These are phyloP conservation scores for Leptoteleia sp. DNA, from an alignment of 1,140 invertebrate species.

Conservation along the genomic window DNA sequence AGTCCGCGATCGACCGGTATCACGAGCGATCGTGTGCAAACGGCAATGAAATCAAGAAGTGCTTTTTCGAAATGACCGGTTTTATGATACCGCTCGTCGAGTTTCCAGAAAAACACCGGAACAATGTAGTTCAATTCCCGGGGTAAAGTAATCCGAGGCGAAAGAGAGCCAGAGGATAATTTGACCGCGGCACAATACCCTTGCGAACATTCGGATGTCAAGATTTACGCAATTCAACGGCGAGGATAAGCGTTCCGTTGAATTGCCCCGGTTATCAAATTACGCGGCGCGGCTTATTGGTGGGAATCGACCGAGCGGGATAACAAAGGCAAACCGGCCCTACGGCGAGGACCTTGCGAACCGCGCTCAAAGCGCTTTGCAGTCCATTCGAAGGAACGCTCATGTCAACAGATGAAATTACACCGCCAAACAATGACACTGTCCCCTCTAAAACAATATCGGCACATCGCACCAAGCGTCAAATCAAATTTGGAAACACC, in stretches of 20 bases:
- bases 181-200: slow-evolving; percentile 13
- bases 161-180: not conserved
- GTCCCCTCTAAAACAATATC: not conserved
- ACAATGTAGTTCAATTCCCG: slow-evolving; percentile 31
- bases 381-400: slow-evolving; percentile 36
- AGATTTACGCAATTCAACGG: slow-evolving; percentile 34
- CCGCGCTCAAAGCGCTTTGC: slow-evolving; percentile 19
- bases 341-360: slow-evolving; percentile 18
- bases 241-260: slow-evolving; percentile 23
- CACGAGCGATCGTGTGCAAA: slow-evolving; percentile 42
- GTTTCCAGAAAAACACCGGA: slow-evolving; percentile 23
- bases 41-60: slow-evolving; percentile 56
- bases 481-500: not conserved
- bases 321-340: slow-evolving; percentile 40
- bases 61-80: slow-evolving; percentile 41
- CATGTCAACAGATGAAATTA: slow-evolving; percentile 26
- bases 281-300: slow-evolving; percentile 44
- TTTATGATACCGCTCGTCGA: slow-evolving; percentile 29
- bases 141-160: slow-evolving; percentile 5
- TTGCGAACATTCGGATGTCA: slow-evolving; percentile 11
- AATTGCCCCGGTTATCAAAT: slow-evolving; percentile 53
- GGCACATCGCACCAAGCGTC: not conserved
- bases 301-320: slow-evolving; percentile 25
- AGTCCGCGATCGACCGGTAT: slow-evolving; percentile 37
- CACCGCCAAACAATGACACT: slow-evolving; percentile 2